Evolutionary conservation across 92 coral and sea anemone genomes (phyloP).

Genomic region (Parazoanthus atlanticus): DNA sequence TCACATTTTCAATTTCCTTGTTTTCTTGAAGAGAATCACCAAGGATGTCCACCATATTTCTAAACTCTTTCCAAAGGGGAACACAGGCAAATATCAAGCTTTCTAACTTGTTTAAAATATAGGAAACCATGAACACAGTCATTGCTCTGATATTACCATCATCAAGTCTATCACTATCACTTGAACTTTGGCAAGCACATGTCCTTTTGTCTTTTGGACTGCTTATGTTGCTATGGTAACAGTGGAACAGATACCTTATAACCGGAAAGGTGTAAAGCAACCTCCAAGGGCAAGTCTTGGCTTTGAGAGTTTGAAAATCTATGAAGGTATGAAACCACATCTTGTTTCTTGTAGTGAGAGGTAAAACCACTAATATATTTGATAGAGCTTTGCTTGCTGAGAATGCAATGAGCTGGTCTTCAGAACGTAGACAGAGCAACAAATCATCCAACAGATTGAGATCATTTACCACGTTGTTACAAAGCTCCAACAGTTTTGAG

Average conservation of each 20-base stretch:
- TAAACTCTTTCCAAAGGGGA: slow-evolving; percentile 20
- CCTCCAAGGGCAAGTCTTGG: slow-evolving; percentile 50
- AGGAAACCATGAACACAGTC: slow-evolving; percentile 21
- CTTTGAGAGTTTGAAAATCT: slow-evolving; percentile 19
- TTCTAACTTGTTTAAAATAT: slow-evolving; percentile 9
- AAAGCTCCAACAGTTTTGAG: slow-evolving; percentile 40
- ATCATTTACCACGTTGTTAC: slow-evolving; percentile 39
- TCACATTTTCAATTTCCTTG: not conserved
- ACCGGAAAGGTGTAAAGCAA: slow-evolving; percentile 55
- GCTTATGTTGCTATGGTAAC: slow-evolving; percentile 10
- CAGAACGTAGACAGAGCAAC: slow-evolving; percentile 38
- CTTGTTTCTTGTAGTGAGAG: slow-evolving; percentile 26
- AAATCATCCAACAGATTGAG: slow-evolving; percentile 40
- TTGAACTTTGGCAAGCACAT: not conserved
- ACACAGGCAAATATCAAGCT: not conserved
- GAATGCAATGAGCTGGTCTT: slow-evolving; percentile 66
- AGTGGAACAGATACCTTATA: slow-evolving; percentile 39
- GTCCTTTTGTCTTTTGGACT: not conserved
- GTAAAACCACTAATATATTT: slow-evolving; percentile 24
- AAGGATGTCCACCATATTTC: not conserved
- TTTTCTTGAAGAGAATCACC: not conserved
- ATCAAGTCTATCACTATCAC: not conserved
- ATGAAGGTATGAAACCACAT: slow-evolving; percentile 13
- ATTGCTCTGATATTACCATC: not conserved
- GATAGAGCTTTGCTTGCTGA: slow-evolving; percentile 66